These are phyloP conservation scores for Tachycineta bicolor DNA, from an alignment of 2,113 vertebrate genomes.

Conservation along the genomic window DNA sequence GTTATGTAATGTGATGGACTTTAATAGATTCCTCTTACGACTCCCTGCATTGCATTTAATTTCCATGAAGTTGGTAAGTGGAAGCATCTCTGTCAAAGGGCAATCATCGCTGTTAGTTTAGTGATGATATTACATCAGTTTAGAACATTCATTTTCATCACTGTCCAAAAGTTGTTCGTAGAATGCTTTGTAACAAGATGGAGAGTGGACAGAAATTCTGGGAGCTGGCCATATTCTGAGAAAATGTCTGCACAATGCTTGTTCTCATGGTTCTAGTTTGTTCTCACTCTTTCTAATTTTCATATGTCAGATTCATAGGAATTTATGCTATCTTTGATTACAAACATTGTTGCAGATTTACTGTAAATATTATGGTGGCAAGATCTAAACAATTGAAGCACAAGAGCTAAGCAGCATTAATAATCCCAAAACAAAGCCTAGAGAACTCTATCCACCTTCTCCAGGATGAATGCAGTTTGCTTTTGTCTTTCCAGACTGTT, in stretches of 20 bases:
- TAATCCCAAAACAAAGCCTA: background rate
- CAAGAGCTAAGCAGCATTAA: background rate
- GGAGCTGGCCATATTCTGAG: background rate
- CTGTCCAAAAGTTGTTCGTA: background rate
- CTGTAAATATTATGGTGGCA: background rate
- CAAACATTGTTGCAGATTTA: background rate
- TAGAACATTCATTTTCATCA: background rate
- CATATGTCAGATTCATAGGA: background rate
- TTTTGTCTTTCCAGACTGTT: background rate
- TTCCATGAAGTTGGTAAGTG: background rate
- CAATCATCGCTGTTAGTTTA: background rate
- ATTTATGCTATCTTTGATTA: background rate
- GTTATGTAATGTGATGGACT: background rate
- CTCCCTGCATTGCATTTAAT: background rate
- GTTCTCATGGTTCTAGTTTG: fast-evolving
- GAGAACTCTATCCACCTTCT: background rate
- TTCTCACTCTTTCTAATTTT: background rate
- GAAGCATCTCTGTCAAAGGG: background rate
- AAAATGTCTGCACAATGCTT: background rate
- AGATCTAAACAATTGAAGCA: background rate
- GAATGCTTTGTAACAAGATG: background rate
- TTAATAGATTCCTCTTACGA: background rate
- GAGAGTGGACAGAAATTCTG: background rate
- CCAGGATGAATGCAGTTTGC: background rate
- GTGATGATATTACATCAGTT: background rate